A percentile compares a stretch with the other conserved stretches of the same genome.
Conservation (phyloP, 2,888 invertebrate genomes). For the Iselma pallidipennis region DNA sequence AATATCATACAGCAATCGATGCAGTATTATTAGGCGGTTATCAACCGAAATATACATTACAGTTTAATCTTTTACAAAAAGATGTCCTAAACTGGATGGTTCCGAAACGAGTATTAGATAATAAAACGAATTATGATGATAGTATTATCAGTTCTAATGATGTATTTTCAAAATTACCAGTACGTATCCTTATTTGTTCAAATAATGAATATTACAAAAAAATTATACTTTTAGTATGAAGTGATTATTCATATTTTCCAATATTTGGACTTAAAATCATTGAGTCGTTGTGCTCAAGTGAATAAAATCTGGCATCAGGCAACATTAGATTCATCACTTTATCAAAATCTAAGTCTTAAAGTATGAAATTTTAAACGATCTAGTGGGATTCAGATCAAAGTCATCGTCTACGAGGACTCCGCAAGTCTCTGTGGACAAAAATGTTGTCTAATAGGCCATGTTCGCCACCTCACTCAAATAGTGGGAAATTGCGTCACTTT, state of each 20-base stretch:
- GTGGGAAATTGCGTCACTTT: too few relatives aligned
- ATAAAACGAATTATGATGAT: neutral
- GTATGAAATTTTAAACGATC: conserved; percentile 32
- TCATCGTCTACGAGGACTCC: too few relatives aligned
- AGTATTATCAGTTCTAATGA: conserved; percentile 7
- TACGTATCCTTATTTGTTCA: conserved; percentile 33
- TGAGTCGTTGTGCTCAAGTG: conserved; percentile 76
- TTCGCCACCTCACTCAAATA: too few relatives aligned
- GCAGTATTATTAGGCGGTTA: conserved; percentile 77
- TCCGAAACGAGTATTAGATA: neutral
- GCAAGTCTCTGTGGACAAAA: too few relatives aligned
- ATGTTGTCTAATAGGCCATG: too few relatives aligned
- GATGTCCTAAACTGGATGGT: conserved; percentile 32
- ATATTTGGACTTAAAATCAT: conserved; percentile 77
- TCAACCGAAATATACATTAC: conserved; percentile 40
- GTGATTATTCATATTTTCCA: conserved; percentile 78
- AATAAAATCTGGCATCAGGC: conserved; percentile 73
- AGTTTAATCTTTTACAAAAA: conserved; percentile 37
- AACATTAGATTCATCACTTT: conserved; percentile 75
- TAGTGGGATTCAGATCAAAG: neutral
- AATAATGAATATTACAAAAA: neutral
- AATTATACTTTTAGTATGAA: conserved; percentile 70
- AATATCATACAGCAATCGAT: conserved; percentile 88
- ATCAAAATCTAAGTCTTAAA: conserved; percentile 78
- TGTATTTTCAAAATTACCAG: conserved; percentile 50